A percentile compares a stretch with the other conserved stretches of the same genome.
Conservation (phyloP, 2,888 invertebrate species). For the Phania funesta region DNA sequence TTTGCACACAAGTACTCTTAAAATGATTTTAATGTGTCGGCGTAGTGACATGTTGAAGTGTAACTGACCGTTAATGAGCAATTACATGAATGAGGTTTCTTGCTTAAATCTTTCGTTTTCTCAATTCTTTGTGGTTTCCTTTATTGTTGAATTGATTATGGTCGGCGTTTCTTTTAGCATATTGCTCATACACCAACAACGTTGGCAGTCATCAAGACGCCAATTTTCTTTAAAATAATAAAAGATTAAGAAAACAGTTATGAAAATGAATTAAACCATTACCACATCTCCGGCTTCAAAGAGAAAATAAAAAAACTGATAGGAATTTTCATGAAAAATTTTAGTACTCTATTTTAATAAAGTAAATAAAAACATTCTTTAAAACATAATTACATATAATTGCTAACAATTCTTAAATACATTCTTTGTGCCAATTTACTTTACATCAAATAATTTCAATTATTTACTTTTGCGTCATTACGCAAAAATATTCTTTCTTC, state of each 20-base stretch:
- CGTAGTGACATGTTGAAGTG: slow-evolving; percentile 74
- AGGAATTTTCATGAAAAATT: too few relatives aligned
- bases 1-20: slow-evolving; percentile 8
- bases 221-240: slow-evolving; percentile 19
- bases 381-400: too few relatives aligned
- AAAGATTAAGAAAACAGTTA: not conserved
- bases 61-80: slow-evolving; percentile 79
- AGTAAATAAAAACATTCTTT: too few relatives aligned
- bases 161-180: slow-evolving; percentile 29
- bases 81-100: slow-evolving; percentile 73
- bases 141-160: not conserved
- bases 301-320: too few relatives aligned
- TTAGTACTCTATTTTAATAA: too few relatives aligned
- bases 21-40: slow-evolving; percentile 55
- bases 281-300: too few relatives aligned
- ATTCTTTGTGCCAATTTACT: too few relatives aligned
- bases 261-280: too few relatives aligned
- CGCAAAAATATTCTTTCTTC: too few relatives aligned
- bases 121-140: slow-evolving; percentile 66
- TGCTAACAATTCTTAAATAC: too few relatives aligned
- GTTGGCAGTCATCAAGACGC: slow-evolving; percentile 19
- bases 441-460: too few relatives aligned
- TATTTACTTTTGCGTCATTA: too few relatives aligned
- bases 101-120: slow-evolving; percentile 72
- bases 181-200: not conserved